Evolutionary conservation across 2,797 vertebrate species (phyloP).

Genomic region (Sebastes trivittatus): DNA sequence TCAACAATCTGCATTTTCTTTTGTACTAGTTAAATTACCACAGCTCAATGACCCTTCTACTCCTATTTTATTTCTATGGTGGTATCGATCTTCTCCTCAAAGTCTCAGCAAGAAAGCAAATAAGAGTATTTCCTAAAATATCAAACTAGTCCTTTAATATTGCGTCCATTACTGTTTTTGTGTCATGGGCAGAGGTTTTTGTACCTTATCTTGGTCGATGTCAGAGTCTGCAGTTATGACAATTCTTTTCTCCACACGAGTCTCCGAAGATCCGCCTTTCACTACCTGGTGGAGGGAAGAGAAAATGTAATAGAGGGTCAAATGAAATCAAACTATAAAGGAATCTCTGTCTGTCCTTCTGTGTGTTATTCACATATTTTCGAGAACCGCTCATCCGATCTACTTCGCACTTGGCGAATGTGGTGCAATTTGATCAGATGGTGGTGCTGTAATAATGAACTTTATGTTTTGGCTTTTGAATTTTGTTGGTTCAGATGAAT

Average conservation of each 20-base stretch:
- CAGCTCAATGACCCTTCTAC: too few relatives aligned
- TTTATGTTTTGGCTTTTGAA: too few relatives aligned
- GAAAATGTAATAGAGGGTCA: not conserved
- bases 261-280: slow-evolving; percentile 92
- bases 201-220: slow-evolving; percentile 90
- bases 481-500: too few relatives aligned
- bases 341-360: too few relatives aligned
- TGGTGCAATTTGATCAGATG: too few relatives aligned
- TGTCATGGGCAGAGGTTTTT: not conserved
- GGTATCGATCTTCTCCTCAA: not conserved
- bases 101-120: not conserved
- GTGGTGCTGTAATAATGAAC: too few relatives aligned
- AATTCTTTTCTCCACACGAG: slow-evolving; percentile 94
- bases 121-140: not conserved
- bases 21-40: too few relatives aligned
- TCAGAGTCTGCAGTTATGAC: slow-evolving; percentile 93
- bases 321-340: not conserved
- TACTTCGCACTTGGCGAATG: too few relatives aligned
- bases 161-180: not conserved
- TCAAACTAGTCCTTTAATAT: not conserved
- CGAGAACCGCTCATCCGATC: too few relatives aligned
- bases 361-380: too few relatives aligned
- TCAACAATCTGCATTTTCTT: too few relatives aligned
- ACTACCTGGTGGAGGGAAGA: slow-evolving; percentile 82
- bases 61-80: too few relatives aligned